Conservation (phyloP, 2,888 invertebrate genomes). For the Mythimna albipuncta region DNA sequence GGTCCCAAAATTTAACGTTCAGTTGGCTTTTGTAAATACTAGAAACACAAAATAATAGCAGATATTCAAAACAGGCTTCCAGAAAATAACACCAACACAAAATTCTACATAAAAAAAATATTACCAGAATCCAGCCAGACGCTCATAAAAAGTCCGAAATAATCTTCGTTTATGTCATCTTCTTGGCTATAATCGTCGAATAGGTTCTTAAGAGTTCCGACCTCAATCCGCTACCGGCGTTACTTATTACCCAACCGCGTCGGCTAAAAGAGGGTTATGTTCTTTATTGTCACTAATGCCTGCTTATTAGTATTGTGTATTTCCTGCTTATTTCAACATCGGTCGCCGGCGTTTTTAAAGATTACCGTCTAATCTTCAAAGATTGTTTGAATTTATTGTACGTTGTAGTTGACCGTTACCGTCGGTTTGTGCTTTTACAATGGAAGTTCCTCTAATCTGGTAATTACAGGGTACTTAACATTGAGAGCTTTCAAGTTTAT, state of each 20-base stretch:
- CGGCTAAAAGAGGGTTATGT: conserved; percentile 45
- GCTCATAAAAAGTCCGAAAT: conserved; percentile 45
- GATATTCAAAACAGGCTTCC: background rate
- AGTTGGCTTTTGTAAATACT: background rate
- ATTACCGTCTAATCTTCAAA: conserved; percentile 56
- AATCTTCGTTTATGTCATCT: conserved; percentile 52
- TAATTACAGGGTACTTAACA: conserved; percentile 52
- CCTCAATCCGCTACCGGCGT: conserved; percentile 71
- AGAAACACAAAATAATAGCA: background rate
- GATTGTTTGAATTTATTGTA: conserved; percentile 40
- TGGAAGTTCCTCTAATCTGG: conserved; percentile 7
- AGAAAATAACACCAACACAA: conserved; percentile 1
- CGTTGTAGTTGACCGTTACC: conserved; percentile 20
- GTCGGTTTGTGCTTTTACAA: conserved; percentile 18
- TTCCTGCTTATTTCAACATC: conserved; percentile 71
- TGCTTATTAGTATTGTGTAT: conserved; percentile 72
- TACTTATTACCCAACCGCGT: conserved; percentile 60
- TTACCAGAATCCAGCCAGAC: conserved; percentile 24
- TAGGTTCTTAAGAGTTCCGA: conserved; percentile 50
- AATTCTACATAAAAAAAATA: conserved; percentile 35
- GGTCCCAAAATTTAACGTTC: background rate
- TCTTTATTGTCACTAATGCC: conserved; percentile 67
- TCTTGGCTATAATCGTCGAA: conserved; percentile 51
- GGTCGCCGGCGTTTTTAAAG: conserved; percentile 58
- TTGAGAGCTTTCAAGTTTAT: conserved; percentile 41